A percentile compares a stretch with the other conserved stretches of the same genome.
phyloP scores from a whole-genome alignment of 2,888 invertebrate genomes.

The Pherbina coryleti region DNA sequence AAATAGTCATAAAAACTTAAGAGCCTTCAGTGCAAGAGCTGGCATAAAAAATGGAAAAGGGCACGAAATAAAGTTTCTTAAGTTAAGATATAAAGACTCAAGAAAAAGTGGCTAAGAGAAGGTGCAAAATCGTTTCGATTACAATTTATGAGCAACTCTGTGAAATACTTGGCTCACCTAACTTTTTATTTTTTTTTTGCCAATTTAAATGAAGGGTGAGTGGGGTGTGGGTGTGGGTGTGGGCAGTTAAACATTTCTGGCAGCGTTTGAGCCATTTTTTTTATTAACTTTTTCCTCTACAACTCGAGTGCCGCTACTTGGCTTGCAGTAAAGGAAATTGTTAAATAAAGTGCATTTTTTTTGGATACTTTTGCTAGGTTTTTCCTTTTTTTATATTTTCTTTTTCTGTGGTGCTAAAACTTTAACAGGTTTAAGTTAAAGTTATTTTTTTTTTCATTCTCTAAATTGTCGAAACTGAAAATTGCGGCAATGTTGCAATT shows the following conservation, averaged over 20 bases:
- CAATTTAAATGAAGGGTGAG: neutral
- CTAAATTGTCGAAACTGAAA: neutral
- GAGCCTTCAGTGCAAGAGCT: neutral
- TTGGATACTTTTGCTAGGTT: neutral
- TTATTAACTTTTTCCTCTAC: neutral
- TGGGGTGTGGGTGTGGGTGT: neutral
- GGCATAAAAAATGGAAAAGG: neutral
- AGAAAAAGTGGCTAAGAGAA: neutral
- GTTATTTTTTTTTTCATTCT: neutral
- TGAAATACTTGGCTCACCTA: neutral
- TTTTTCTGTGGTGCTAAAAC: neutral
- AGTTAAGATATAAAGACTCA: neutral
- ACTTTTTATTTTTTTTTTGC: neutral
- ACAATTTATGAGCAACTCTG: slow-evolving; percentile 21
- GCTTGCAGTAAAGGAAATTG: slow-evolving; percentile 6
- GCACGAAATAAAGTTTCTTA: neutral
- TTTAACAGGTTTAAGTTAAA: neutral
- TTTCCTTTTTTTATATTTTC: neutral
- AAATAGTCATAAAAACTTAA: slow-evolving; percentile 4
- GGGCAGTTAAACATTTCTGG: neutral
- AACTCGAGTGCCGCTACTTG: neutral
- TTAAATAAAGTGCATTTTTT: slow-evolving; percentile 21
- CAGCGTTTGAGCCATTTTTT: neutral
- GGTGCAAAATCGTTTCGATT: slow-evolving; percentile 12
- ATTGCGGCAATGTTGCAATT: neutral